These are phyloP conservation scores for Carabus problematicus DNA, from an alignment of 2,888 invertebrate genomes.

Conservation along the genomic window DNA sequence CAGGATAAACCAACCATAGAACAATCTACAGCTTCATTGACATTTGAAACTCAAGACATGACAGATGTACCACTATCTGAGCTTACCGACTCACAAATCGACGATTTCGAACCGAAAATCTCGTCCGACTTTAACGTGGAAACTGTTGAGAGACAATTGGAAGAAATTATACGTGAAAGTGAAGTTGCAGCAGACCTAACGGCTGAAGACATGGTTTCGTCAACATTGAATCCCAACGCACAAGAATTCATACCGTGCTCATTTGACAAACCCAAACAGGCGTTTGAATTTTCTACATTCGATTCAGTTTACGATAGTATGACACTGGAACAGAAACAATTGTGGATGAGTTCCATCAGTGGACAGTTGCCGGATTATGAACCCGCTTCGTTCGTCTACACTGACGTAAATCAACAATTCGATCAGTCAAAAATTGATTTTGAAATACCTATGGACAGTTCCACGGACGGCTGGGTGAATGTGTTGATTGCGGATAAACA, in stretches of 20 bases:
- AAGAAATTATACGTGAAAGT: slow-evolving; percentile 53
- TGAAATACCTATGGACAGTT: slow-evolving; percentile 53
- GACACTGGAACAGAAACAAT: slow-evolving; percentile 36
- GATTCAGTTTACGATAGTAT: slow-evolving; percentile 26
- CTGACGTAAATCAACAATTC: slow-evolving; percentile 35
- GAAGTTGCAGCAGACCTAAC: slow-evolving; percentile 54
- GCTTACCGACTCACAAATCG: slow-evolving; percentile 22
- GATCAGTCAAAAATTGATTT: slow-evolving; percentile 45
- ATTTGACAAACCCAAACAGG: slow-evolving; percentile 21
- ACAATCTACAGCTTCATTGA: not conserved
- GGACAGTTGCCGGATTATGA: slow-evolving; percentile 21
- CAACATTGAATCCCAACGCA: slow-evolving; percentile 57
- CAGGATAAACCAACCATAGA: not conserved
- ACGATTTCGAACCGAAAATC: slow-evolving; percentile 39
- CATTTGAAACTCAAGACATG: not conserved
- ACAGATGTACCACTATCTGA: slow-evolving; percentile 10
- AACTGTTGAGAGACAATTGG: slow-evolving; percentile 48
- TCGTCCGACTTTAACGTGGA: slow-evolving; percentile 45
- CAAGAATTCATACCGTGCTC: slow-evolving; percentile 56
- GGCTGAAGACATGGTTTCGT: slow-evolving; percentile 45
- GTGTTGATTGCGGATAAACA: slow-evolving; percentile 42
- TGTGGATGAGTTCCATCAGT: slow-evolving; percentile 26
- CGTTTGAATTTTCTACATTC: slow-evolving; percentile 22
- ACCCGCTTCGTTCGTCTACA: slow-evolving; percentile 25
- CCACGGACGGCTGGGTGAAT: slow-evolving; percentile 54